These are phyloP conservation scores for Acyrthosiphon pisum DNA, from an alignment of 1,140 invertebrate species.

Conservation along the genomic window DNA sequence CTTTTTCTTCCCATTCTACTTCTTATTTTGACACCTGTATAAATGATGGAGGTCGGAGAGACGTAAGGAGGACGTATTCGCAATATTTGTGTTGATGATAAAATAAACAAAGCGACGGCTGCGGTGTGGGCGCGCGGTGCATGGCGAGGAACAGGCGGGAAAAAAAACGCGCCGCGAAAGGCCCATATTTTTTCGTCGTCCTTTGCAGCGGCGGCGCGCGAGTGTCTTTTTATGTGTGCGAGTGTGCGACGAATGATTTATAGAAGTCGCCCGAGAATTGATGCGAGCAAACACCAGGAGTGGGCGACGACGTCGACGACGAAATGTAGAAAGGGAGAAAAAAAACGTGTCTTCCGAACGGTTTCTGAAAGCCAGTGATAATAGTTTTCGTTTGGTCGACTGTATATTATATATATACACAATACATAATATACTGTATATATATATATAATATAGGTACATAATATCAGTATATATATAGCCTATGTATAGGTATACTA, in stretches of 20 bases:
- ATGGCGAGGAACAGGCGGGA: neutral
- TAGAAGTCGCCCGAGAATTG: slow-evolving; percentile 50
- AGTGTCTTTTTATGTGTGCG: slow-evolving; percentile 27
- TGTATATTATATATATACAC: neutral
- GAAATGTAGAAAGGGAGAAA: neutral
- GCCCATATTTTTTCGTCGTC: slow-evolving; percentile 39
- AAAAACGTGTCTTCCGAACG: neutral
- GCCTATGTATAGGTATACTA: too few relatives aligned
- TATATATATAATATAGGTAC: neutral
- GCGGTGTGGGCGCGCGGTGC: neutral
- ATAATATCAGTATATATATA: neutral
- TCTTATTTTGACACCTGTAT: slow-evolving; percentile 45
- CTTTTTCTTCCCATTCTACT: neutral
- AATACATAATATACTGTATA: too few relatives aligned
- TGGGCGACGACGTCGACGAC: neutral
- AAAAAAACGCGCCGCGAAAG: neutral
- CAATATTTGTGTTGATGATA: slow-evolving; percentile 48
- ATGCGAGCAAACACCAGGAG: slow-evolving; percentile 5
- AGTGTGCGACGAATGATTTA: slow-evolving; percentile 37
- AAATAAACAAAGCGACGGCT: slow-evolving; percentile 39
- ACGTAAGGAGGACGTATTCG: slow-evolving; percentile 41
- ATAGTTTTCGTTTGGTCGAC: slow-evolving; percentile 13
- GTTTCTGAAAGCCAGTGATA: slow-evolving; percentile 25
- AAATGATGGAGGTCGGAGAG: slow-evolving; percentile 31
- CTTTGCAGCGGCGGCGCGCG: neutral